Conservation (phyloP, 2,113 vertebrate genomes). For the Protobothrops mucrosquamatus region DNA sequence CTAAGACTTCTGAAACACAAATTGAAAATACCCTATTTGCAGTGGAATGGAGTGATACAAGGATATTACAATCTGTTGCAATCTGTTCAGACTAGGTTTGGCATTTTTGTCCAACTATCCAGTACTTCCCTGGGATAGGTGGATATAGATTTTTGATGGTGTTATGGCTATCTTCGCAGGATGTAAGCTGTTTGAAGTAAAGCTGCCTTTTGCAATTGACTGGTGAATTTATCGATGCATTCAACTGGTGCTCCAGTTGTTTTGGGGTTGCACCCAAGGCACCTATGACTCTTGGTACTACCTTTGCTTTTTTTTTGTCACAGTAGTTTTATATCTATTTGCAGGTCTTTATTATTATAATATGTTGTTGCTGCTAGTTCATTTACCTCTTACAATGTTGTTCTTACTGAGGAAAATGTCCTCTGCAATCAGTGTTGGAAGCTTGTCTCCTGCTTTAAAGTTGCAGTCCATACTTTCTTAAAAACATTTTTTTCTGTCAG, state of each 20-base stretch:
- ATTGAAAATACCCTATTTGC: not conserved
- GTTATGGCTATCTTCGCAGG: not conserved
- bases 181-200: not conserved
- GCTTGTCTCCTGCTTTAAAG: not conserved
- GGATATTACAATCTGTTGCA: not conserved
- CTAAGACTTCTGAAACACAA: not conserved
- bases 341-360: not conserved
- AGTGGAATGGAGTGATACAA: not conserved
- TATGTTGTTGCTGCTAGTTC: not conserved
- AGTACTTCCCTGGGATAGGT: not conserved
- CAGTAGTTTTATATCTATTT: not conserved
- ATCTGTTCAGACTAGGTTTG: not conserved
- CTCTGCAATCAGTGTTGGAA: conserved; percentile 4
- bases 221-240: not conserved
- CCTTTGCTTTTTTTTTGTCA: not conserved
- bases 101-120: not conserved
- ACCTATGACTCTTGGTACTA: not conserved
- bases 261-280: not conserved
- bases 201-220: not conserved
- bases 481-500: not conserved
- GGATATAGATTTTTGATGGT: not conserved
- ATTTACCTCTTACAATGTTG: not conserved
- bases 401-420: not conserved
- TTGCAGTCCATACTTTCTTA: not conserved
- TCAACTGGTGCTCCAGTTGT: not conserved